Evolutionary conservation across 1,140 invertebrate genomes (phyloP).

Genomic region (Eueides isabella): DNA sequence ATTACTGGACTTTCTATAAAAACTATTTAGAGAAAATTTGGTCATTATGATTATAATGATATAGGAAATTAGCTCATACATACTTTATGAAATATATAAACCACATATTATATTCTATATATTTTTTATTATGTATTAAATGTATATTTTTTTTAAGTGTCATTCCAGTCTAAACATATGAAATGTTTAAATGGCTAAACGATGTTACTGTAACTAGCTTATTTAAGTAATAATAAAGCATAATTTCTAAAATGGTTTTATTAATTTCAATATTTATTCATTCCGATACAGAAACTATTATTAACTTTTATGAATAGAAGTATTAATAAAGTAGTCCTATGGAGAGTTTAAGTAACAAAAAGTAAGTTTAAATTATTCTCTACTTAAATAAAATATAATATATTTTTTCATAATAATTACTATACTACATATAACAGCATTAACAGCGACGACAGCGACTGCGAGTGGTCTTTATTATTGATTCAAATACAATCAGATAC

Average conservation of each 20-base stretch:
- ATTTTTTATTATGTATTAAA: background rate
- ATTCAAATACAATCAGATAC: too few species aligned
- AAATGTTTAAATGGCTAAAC: background rate
- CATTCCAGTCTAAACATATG: background rate
- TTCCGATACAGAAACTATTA: background rate
- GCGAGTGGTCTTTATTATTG: too few species aligned
- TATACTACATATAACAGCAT: too few species aligned
- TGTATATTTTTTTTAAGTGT: background rate
- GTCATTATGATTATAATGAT: background rate
- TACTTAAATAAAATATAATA: too few species aligned
- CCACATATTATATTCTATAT: background rate
- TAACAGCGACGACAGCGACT: too few species aligned
- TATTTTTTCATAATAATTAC: too few species aligned
- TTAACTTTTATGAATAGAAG: background rate
- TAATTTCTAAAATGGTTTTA: background rate
- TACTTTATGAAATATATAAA: background rate
- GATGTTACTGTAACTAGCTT: constrained; percentile 6
- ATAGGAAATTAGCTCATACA: background rate
- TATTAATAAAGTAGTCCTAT: too few species aligned
- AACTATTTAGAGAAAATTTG: too few species aligned
- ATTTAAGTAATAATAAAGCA: constrained; percentile 7
- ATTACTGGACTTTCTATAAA: too few species aligned
- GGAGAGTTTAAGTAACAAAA: too few species aligned
- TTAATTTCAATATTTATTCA: background rate
- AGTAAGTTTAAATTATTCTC: too few species aligned